These are phyloP conservation scores for Falco cherrug DNA, from an alignment of 2,797 vertebrate species.

Conservation along the genomic window DNA sequence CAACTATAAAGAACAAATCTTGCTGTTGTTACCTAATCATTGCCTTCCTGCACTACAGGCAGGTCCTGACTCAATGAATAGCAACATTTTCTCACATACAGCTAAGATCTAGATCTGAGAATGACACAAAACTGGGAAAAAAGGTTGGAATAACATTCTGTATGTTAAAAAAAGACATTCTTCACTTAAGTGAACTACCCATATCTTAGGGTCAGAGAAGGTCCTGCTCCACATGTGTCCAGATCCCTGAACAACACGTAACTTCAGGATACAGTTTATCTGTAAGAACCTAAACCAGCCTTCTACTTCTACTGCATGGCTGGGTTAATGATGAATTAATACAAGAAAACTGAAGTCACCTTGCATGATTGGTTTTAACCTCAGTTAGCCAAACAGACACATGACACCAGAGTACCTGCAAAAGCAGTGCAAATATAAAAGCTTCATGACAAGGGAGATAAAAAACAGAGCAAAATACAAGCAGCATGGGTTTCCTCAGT, in stretches of 20 bases:
- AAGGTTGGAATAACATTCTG: neutral
- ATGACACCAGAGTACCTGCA: neutral
- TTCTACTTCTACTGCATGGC: neutral
- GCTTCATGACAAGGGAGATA: neutral
- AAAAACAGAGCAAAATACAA: too few species aligned
- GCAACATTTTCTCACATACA: neutral
- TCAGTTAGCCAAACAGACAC: neutral
- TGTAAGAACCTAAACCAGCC: neutral
- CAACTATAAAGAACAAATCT: neutral
- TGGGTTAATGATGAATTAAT: neutral
- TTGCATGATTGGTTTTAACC: neutral
- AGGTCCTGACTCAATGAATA: neutral
- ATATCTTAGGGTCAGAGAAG: neutral
- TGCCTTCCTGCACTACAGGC: neutral
- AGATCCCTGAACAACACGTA: neutral
- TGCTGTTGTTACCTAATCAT: neutral
- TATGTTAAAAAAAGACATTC: neutral
- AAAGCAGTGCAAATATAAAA: conserved; percentile 14
- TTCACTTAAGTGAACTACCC: neutral
- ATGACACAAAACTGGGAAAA: neutral
- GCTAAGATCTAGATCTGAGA: neutral
- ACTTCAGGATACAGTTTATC: neutral
- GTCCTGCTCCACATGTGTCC: neutral
- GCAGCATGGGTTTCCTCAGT: too few species aligned
- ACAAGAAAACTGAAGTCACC: neutral